Evolutionary conservation across 30 jellyfish, hydroid and myxozoan species (phyloP).

Genomic region (Aurelia aurita complex sp. Pacific): DNA sequence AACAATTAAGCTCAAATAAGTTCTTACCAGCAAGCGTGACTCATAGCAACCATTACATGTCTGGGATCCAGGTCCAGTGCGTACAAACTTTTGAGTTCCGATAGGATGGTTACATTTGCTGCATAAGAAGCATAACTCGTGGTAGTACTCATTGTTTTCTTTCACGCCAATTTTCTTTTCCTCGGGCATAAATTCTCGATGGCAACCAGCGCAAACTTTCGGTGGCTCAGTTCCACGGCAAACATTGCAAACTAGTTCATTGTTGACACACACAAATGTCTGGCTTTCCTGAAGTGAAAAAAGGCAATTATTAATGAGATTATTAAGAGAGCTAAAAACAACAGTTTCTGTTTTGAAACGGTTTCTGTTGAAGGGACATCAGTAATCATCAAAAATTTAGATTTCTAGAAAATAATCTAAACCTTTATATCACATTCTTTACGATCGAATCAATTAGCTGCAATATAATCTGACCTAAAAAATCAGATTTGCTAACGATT

Average conservation of each 20-base stretch:
- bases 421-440: no score
- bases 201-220: slow-evolving; percentile 79
- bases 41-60: slow-evolving; percentile 87
- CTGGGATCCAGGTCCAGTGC: slow-evolving; percentile 86
- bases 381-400: no score
- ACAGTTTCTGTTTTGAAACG: no score
- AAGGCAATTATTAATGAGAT: no score
- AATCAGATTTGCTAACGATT: no score
- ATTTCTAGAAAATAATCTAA: no score
- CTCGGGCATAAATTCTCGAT: slow-evolving; percentile 72
- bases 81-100: slow-evolving; percentile 92
- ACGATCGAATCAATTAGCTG: no score
- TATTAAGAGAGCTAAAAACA: no score
- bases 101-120: slow-evolving; percentile 82
- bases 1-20: neutral
- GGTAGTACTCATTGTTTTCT: slow-evolving; percentile 80
- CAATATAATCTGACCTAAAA: no score
- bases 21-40: slow-evolving; percentile 72
- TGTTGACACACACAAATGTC: slow-evolving; percentile 89
- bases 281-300: slow-evolving; percentile 76
- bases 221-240: slow-evolving; percentile 96
- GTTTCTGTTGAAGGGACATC: no score
- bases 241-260: slow-evolving; percentile 82
- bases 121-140: slow-evolving; percentile 93
- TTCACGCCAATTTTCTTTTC: slow-evolving; percentile 92